Evolutionary conservation across 30 jellyfish, hydroid and myxozoan species (phyloP), one percentile per base, ranked within the genome.

Genomic region (Pelagia noctiluca): DNA sequence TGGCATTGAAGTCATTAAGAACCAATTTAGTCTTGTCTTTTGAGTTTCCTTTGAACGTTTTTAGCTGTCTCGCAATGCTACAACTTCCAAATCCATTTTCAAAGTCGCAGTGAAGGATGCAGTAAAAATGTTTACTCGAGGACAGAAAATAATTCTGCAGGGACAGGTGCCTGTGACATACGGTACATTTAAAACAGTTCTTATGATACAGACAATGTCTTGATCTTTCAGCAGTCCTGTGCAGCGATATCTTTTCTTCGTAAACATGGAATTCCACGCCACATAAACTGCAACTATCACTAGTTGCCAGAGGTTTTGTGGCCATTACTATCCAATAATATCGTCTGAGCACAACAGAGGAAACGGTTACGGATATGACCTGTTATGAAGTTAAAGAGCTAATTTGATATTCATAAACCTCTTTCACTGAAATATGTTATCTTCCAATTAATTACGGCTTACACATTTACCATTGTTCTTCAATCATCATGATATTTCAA

Each of bases 181-280:
- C 95, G 23, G 94, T 78, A 50, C 99, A 94, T 36, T 82, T 78
- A 57, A 94, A 87, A 64, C 99, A 94, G 30, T 84, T 79, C 62
- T 71, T 75, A 75, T 93, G 98, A 76, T 88, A 93, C 53, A 84
- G 62, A 36, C 88, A 89, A 31, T 54, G 49, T 42, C 74, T 82
- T 16, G 69, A 64, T 47, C 73, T 89, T 50, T 88, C 97, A 49
- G 77, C 80, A 78, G 61, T 63, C 42, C 93, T 71, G 49, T 89
- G 73, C 30, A 89, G 68, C n/a, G 88, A 75, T 19, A 89, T 82
- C 47, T 76, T 89, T 33, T 89, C 93, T 65, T 89, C 91, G 62
- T 70, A 83, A 18, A 79, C 86, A 31, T 52, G 73, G 63, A 89
- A 78, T 24, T 34, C 10, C 13, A 71, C 84, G 4, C 87, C 91